Evolutionary conservation across 2,888 invertebrate species (phyloP).

Genomic region (Bruchidius siliquastri): DNA sequence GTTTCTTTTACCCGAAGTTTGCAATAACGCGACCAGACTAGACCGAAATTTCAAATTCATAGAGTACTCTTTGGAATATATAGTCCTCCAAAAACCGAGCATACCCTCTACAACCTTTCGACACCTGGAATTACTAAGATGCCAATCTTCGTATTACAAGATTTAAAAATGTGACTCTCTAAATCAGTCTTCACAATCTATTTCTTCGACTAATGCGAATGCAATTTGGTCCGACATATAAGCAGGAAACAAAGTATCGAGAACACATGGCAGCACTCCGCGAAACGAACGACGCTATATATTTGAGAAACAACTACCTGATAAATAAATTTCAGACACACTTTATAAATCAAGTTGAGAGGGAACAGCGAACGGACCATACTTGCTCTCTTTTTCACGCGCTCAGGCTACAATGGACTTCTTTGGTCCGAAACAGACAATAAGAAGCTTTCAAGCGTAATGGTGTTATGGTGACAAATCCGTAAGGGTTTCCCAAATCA

Average conservation of each 20-base stretch:
- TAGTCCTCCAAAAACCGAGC: too few relatives aligned
- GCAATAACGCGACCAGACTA: too few relatives aligned
- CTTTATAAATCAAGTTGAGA: not conserved
- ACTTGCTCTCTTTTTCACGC: not conserved
- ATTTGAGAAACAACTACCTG: not conserved
- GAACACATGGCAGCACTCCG: not conserved
- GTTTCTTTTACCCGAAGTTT: too few relatives aligned
- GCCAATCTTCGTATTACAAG: too few relatives aligned
- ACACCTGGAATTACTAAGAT: too few relatives aligned
- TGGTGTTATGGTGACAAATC: not conserved
- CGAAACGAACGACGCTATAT: not conserved
- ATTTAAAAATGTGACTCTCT: too few relatives aligned
- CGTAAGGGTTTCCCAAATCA: not conserved
- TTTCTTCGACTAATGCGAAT: not conserved
- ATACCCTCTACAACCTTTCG: too few relatives aligned
- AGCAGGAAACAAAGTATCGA: not conserved
- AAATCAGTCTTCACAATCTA: too few relatives aligned
- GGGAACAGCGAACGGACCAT: not conserved
- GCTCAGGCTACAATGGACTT: not conserved
- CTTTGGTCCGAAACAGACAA: not conserved
- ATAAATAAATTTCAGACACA: not conserved
- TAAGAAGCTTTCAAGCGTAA: not conserved
- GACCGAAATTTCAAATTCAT: too few relatives aligned
- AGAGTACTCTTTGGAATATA: too few relatives aligned
- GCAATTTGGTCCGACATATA: not conserved